A percentile compares a stretch with the other conserved stretches of the same genome.
phyloP scores from a whole-genome alignment of 2,888 invertebrate genomes.

The Leptinotarsa peninsularis region DNA sequence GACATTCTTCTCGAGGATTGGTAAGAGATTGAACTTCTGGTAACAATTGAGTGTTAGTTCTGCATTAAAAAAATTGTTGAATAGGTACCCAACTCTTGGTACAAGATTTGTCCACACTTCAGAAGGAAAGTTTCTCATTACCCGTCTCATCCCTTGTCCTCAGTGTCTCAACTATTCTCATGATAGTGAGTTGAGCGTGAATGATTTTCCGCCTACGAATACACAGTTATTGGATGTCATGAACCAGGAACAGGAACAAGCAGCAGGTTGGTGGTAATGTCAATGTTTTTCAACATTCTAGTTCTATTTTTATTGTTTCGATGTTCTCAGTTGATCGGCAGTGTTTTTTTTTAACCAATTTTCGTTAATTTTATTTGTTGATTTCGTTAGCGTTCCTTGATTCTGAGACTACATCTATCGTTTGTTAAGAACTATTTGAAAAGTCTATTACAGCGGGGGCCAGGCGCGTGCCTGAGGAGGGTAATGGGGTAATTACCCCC shows the following conservation, averaged over 20 bases:
- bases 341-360: too few relatives aligned
- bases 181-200: conserved; percentile 40
- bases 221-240: conserved; percentile 35
- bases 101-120: conserved; percentile 98
- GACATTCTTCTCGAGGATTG: conserved; percentile 97
- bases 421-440: too few relatives aligned
- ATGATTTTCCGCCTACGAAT: conserved; percentile 42
- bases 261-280: conserved; percentile 29
- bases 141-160: conserved; percentile 92
- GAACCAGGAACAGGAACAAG: conserved; percentile 42
- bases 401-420: too few relatives aligned
- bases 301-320: not conserved
- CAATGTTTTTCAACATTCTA: not conserved
- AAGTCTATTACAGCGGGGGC: too few relatives aligned
- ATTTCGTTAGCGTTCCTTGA: too few relatives aligned
- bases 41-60: not conserved
- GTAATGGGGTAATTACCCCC: too few relatives aligned
- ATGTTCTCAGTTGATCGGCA: too few relatives aligned
- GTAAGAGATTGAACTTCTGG: conserved; percentile 67
- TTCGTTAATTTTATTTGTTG: too few relatives aligned
- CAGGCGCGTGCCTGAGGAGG: too few relatives aligned
- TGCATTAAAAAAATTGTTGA: not conserved
- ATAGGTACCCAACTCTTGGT: conserved; percentile 84
- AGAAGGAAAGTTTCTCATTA: conserved; percentile 94
- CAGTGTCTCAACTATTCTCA: conserved; percentile 74